phyloP scores from a whole-genome alignment of 2,797 vertebrate species.

The Xenentodon cancila region DNA sequence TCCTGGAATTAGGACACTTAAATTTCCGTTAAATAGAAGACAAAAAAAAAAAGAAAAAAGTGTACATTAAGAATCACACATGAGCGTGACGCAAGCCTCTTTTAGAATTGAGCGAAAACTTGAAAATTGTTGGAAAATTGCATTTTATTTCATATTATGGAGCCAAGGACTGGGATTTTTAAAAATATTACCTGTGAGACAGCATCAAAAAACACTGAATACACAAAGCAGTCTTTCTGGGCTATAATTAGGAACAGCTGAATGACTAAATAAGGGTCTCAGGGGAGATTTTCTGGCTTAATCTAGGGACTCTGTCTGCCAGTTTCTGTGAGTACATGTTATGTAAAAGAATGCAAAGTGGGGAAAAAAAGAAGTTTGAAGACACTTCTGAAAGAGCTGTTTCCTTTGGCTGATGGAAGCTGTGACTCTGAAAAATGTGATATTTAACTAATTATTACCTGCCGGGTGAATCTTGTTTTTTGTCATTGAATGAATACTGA shows the following conservation, averaged over 20 bases:
- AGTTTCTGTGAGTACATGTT: slow-evolving; percentile 48
- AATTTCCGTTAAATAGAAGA: slow-evolving; percentile 15
- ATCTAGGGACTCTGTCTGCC: slow-evolving; percentile 41
- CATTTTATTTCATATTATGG: slow-evolving; percentile 12
- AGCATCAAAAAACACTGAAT: slow-evolving; percentile 29
- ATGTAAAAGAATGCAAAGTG: slow-evolving; percentile 59
- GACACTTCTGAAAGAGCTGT: slow-evolving; percentile 51
- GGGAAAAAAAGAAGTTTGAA: slow-evolving; percentile 46
- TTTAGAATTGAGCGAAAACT: not conserved
- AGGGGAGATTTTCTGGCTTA: slow-evolving; percentile 43
- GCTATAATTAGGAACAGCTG: slow-evolving; percentile 71
- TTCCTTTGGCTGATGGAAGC: slow-evolving; percentile 29
- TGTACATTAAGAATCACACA: slow-evolving; percentile 27
- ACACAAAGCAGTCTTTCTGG: slow-evolving; percentile 39
- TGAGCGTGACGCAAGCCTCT: slow-evolving; percentile 9
- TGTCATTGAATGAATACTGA: too few species aligned
- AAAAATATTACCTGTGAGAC: slow-evolving; percentile 34
- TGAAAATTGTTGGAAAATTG: not conserved
- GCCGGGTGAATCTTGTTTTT: not conserved
- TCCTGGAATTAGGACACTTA: slow-evolving; percentile 37
- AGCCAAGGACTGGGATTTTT: slow-evolving; percentile 11
- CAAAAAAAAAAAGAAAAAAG: not conserved
- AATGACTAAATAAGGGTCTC: slow-evolving; percentile 42
- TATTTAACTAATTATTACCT: slow-evolving; percentile 28
- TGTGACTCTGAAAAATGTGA: slow-evolving; percentile 27